A percentile compares a stretch with the other conserved stretches of the same genome.
These are phyloP conservation scores for Eilema sororculum DNA, from an alignment of 2,888 invertebrate species.

Conservation along the genomic window DNA sequence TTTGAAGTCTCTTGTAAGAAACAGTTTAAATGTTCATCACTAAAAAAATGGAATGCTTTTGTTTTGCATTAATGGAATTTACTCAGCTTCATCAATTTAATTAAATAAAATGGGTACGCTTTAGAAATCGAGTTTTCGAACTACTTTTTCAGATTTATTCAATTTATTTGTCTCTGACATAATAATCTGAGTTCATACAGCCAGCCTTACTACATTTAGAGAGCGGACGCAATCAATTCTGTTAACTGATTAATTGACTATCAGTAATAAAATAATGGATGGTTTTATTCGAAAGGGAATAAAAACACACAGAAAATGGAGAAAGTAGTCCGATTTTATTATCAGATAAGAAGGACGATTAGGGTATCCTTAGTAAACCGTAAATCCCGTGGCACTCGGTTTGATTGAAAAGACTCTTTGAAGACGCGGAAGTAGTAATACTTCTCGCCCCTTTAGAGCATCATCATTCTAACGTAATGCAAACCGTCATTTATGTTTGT, in stretches of 20 bases:
- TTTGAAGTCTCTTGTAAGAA: neutral
- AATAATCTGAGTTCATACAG: neutral
- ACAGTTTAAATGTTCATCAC: neutral
- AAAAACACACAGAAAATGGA: neutral
- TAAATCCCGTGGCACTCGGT: neutral
- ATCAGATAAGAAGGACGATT: neutral
- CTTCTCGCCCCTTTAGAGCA: slow-evolving; percentile 5
- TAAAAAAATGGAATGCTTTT: slow-evolving; percentile 6
- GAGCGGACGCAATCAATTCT: slow-evolving; percentile 82
- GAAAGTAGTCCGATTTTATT: neutral
- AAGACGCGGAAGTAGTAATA: neutral
- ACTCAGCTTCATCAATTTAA: slow-evolving; percentile 9
- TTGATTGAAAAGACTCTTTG: neutral
- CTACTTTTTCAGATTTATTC: neutral
- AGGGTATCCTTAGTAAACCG: neutral
- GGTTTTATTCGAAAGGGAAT: slow-evolving; percentile 49
- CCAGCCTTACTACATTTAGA: slow-evolving; percentile 31
- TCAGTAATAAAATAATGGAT: slow-evolving; percentile 67
- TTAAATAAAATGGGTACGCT: neutral
- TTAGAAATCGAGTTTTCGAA: neutral
- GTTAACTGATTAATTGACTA: slow-evolving; percentile 81
- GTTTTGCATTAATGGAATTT: slow-evolving; percentile 13
- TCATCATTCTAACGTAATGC: neutral
- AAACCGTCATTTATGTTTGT: neutral
- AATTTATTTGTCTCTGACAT: neutral